phyloP scores from a whole-genome alignment of 2,113 vertebrate genomes.

The Podiceps cristatus region DNA sequence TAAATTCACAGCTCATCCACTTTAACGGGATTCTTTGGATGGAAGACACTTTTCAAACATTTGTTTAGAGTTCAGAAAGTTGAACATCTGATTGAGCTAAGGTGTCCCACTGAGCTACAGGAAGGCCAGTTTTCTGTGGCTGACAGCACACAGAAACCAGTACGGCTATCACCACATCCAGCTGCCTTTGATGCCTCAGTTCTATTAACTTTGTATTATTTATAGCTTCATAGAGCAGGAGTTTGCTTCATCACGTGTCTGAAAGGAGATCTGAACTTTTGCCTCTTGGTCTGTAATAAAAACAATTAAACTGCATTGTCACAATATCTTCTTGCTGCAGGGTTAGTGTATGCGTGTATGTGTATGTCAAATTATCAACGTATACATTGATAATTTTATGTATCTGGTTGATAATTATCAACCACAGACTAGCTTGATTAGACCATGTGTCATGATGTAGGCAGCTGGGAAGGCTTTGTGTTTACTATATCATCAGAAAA shows the following conservation, averaged over 20 bases:
- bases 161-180: background rate
- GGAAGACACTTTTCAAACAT: background rate
- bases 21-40: background rate
- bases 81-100: background rate
- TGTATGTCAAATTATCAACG: fast-evolving
- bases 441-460: background rate
- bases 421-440: background rate
- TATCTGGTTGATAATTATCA: background rate
- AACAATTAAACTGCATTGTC: background rate
- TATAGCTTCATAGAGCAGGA: background rate
- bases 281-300: background rate
- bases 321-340: background rate
- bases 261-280: background rate
- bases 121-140: background rate
- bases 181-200: background rate
- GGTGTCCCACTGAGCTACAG: background rate
- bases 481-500: background rate
- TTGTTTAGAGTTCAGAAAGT: background rate
- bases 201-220: background rate
- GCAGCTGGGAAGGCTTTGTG: background rate
- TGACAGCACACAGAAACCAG: background rate
- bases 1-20: background rate
- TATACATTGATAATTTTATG: background rate
- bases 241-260: background rate
- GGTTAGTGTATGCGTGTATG: background rate